Base-by-base conservation (phyloP, 2,113 vertebrate species). In the Strigops habroptila region DNA sequence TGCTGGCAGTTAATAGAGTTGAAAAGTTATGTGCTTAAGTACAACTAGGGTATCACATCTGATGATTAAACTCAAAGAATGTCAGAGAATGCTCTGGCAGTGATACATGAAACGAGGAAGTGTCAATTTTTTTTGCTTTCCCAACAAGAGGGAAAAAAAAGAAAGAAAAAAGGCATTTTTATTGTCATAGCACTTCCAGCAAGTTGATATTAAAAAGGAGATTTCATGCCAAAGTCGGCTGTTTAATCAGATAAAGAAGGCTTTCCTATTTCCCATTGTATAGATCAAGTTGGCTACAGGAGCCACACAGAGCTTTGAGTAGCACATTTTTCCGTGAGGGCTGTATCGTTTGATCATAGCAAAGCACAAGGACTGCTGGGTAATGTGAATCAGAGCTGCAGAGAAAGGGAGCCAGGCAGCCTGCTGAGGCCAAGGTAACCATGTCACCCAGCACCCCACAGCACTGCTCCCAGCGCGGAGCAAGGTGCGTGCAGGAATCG, bases 221-320 rank as follows among this genome's bases (percentile, higher is more conserved):
- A 96, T 96, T 93, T 97, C 95, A 96, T 89, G 95, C 95, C 93
- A 87, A 96, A 95, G 86, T 93, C 31, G 12, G 37, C 77, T 96
- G 83, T 82, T 97, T 95, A 95, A 96, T 95, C 86, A 96, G 96
- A 97, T 95, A 96, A 96, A 96, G 87, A 37, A 37, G 81, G 92
- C 93, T 95, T 92, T 94, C 92, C 88, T 94, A 95, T 93, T 94
- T 95, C 93, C 90, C 53, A 95, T 84, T 97, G 93, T 96, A 96
- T 84, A 97, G 95, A 88, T 96, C 83, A 88, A 95, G 92, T 95
- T 95, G 88, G 92, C 92, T 95, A 43, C 83, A 57, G 94, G 86
- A 95, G 96, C 83, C 92, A 97, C 95, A 92, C 88, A 93, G 93
- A 94, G 96, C 95, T 97, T 96, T 96, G 93, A 97, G 94, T 33